Base-by-base conservation (phyloP, 2,888 invertebrate genomes). In the Hypena proboscidalis region DNA sequence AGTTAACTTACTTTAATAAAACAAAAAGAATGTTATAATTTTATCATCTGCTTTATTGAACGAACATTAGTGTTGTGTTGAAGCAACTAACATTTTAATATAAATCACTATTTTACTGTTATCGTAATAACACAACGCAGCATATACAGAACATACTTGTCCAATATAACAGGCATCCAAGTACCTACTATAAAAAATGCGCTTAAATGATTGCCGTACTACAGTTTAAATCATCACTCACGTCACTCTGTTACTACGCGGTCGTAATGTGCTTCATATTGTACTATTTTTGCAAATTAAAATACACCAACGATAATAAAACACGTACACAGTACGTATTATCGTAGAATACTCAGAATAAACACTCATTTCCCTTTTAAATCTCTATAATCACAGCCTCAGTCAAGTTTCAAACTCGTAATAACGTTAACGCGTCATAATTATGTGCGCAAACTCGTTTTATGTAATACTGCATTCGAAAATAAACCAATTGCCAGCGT, bases 401-500 rank as follows among this genome's bases (percentile, higher is more conserved):
- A 5, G 9, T 32, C 9, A 4, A 15, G 4, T 30, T 36, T 22
- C n/a, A 17, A 17, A 17, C 17, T 5, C 3, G 17, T 4, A 21
- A 27, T 19, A 19, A 4, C 6, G 11, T n/a, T 9, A n/a, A 30
- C 32, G 30, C 29, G 13, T 31, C 43, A 8, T 25, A 42, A 22
- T 38, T 32, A 15, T 8, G 19, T 32, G 29, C 6, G 11, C 25
- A 21, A 35, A 40, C 26, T 11, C 9, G 19, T 45, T 38, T 33
- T 43, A 48, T 23, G 17, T 27, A 39, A 36, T 29, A 20, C 35
- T 43, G 32, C 33, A 41, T 25, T 41, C 40, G 1, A 46, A 45
- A 49, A 46, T 49, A 58, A 39, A 39, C 35, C 14, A 35, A 37
- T 40, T 15, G 38, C 38, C 29, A 38, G 37, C 17, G n/a, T 21